A percentile compares a stretch with the other conserved stretches of the same genome.
phyloP scores from a whole-genome alignment of 2,888 invertebrate genomes.

The Cerastis rubricosa region DNA sequence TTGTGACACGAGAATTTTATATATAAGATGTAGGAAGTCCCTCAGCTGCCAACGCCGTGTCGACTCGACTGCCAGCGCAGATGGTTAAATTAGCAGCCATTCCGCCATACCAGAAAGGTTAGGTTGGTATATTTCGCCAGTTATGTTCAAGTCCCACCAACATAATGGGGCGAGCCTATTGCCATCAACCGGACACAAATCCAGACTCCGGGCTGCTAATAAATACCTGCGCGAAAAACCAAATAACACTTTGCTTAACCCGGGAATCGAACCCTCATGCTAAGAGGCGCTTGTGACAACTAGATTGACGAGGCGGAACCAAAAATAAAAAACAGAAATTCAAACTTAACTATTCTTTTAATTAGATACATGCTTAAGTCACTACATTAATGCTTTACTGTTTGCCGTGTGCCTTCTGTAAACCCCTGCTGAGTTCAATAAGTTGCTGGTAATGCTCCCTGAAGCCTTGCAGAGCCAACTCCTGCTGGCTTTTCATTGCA shows the following conservation, averaged over 20 bases:
- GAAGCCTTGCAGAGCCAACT: constrained; percentile 93
- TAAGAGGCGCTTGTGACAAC: not conserved
- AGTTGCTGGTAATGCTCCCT: constrained; percentile 92
- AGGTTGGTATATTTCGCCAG: not conserved
- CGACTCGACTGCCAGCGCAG: not conserved
- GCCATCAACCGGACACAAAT: not conserved
- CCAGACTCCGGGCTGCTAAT: not conserved
- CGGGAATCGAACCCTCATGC: not conserved
- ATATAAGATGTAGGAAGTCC: too few species aligned
- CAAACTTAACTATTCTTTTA: constrained; percentile 76
- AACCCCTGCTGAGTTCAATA: constrained; percentile 91
- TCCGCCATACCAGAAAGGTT: not conserved
- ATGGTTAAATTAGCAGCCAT: not conserved
- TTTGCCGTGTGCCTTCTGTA: constrained; percentile 93
- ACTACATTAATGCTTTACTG: constrained; percentile 67
- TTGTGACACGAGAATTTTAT: too few species aligned
- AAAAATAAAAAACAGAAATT: constrained; percentile 47
- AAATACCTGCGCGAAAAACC: not conserved
- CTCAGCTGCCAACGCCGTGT: not conserved
- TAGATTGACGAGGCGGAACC: not conserved
- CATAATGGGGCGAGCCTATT: not conserved
- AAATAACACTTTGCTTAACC: not conserved
- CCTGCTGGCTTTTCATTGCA: constrained; percentile 92
- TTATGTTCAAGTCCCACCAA: not conserved
- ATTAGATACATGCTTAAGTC: constrained; percentile 56